A percentile compares a stretch with the other conserved stretches of the same genome.
Evolutionary conservation across 2,797 vertebrate species (phyloP).

Genomic region (Cottoperca gobio): DNA sequence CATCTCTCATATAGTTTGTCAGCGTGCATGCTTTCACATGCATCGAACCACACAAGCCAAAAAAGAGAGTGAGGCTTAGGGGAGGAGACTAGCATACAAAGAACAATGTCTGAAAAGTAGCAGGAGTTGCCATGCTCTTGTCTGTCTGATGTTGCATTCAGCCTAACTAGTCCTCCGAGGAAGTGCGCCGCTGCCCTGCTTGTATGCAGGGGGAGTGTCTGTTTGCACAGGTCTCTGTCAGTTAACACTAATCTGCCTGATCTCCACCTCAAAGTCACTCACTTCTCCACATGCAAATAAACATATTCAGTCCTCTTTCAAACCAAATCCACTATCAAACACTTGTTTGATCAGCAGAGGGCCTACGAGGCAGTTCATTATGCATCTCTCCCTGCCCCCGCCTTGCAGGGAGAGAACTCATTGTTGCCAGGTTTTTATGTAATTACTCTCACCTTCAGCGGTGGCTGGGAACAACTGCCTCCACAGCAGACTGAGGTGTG

Average conservation of each 20-base stretch:
- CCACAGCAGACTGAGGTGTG: constrained; percentile 43
- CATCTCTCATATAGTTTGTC: constrained; percentile 23
- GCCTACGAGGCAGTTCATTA: constrained; percentile 74
- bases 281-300: constrained; percentile 81
- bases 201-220: constrained; percentile 74
- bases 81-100: constrained; percentile 40
- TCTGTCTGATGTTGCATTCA: constrained; percentile 53
- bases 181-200: constrained; percentile 60
- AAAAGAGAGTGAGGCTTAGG: constrained; percentile 8
- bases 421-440: constrained; percentile 82
- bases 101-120: constrained; percentile 46
- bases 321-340: constrained; percentile 80
- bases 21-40: constrained; percentile 36
- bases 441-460: constrained; percentile 84
- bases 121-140: constrained; percentile 40
- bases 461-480: constrained; percentile 67
- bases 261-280: constrained; percentile 82
- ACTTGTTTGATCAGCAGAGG: constrained; percentile 82
- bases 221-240: constrained; percentile 80
- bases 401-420: constrained; percentile 64
- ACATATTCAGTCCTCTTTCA: constrained; percentile 79
- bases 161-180: constrained; percentile 60
- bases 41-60: constrained; percentile 34
- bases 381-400: constrained; percentile 70
- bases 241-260: constrained; percentile 83